Evolutionary conservation across 2,113 vertebrate species (phyloP).

Genomic region (Clupea harengus): DNA sequence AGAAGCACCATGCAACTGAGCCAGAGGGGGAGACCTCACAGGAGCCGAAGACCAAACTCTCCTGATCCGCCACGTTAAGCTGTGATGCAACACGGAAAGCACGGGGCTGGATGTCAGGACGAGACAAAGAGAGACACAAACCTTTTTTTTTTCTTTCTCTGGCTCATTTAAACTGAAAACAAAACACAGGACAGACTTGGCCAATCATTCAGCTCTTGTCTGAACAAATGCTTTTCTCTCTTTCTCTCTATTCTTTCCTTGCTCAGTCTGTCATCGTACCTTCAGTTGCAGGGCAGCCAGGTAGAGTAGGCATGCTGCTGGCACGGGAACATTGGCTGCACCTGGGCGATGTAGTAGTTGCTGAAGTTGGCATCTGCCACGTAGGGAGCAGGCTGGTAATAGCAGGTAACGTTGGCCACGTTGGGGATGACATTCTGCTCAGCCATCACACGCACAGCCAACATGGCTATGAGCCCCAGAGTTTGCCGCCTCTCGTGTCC

Average conservation of each 20-base stretch:
- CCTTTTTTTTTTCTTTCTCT: slow-evolving; percentile 57
- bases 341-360: slow-evolving; percentile 98
- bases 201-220: slow-evolving; percentile 56
- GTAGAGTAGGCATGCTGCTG: slow-evolving; percentile 94
- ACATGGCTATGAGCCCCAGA: slow-evolving; percentile 94
- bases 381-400: slow-evolving; percentile 97
- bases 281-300: slow-evolving; percentile 98
- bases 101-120: slow-evolving; percentile 73
- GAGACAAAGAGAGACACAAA: slow-evolving; percentile 62
- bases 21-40: slow-evolving; percentile 60
- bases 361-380: slow-evolving; percentile 98
- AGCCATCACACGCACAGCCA: slow-evolving; percentile 92
- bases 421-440: slow-evolving; percentile 99
- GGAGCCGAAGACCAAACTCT: slow-evolving; percentile 67
- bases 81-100: slow-evolving; percentile 68
- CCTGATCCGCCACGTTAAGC: slow-evolving; percentile 63
- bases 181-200: slow-evolving; percentile 60
- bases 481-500: slow-evolving; percentile 97
- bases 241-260: slow-evolving; percentile 19
- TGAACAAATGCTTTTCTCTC: slow-evolving; percentile 45
- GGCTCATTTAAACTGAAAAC: slow-evolving; percentile 50
- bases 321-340: slow-evolving; percentile 95
- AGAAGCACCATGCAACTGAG: slow-evolving; percentile 45
- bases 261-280: slow-evolving; percentile 35
- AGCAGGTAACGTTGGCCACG: slow-evolving; percentile 97